Conservation (phyloP, 2,888 invertebrate genomes). For the Chromoteleia sp. region DNA sequence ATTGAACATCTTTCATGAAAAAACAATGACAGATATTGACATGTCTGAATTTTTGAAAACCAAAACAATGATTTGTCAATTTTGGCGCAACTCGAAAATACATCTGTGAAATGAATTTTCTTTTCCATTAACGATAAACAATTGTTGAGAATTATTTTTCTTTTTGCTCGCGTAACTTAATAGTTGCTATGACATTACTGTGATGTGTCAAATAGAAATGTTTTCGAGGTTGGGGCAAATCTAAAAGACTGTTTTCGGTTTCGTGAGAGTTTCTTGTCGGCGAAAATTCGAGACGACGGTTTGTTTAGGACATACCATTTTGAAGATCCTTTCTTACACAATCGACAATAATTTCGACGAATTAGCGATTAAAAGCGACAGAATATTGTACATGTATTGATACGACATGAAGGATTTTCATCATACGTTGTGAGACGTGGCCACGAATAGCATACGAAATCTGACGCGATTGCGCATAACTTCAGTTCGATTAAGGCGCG, state of each 20-base stretch:
- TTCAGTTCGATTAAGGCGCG: neutral
- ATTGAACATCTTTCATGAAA: too few relatives aligned
- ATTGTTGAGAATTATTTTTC: neutral
- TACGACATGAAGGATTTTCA: conserved; percentile 27
- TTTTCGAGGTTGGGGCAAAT: conserved; percentile 19
- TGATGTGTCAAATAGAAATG: conserved; percentile 15
- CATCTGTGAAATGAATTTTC: too few relatives aligned
- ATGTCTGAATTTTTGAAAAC: too few relatives aligned
- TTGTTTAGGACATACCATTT: conserved; percentile 19
- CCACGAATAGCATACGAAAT: conserved; percentile 17
- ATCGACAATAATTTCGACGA: neutral
- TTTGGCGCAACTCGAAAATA: too few relatives aligned
- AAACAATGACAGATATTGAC: too few relatives aligned
- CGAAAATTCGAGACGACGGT: neutral
- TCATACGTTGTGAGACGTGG: conserved; percentile 27
- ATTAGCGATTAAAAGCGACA: neutral
- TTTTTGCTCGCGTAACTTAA: neutral
- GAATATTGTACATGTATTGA: conserved; percentile 36
- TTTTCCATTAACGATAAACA: neutral
- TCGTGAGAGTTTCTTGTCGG: neutral
- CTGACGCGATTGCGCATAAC: conserved; percentile 17
- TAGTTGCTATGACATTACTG: neutral
- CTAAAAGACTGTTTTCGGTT: neutral
- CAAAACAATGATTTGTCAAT: too few relatives aligned
- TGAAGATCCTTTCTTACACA: conserved; percentile 4